phyloP scores from a whole-genome alignment of 1,140 invertebrate species.

The Vanessa tameamea region DNA sequence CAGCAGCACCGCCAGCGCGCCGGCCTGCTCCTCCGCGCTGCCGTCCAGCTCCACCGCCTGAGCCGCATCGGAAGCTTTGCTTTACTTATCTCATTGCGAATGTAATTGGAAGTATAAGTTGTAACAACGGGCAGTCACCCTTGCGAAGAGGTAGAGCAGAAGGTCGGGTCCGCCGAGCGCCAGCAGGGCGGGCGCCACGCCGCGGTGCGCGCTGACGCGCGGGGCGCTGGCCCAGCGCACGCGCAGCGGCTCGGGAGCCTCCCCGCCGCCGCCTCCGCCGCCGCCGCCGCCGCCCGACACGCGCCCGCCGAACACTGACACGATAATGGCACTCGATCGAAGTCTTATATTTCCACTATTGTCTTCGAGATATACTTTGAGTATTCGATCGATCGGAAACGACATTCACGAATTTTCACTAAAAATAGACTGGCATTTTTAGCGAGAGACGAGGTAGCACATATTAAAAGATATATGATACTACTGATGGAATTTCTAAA shows the following conservation, averaged over 20 bases:
- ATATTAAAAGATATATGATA: no score
- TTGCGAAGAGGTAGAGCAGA: conserved; percentile 83
- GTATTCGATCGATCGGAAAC: no score
- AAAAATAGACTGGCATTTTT: no score
- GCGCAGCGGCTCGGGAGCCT: conserved; percentile 61
- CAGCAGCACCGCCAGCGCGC: conserved; percentile 81
- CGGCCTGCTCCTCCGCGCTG: conserved; percentile 81
- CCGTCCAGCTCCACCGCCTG: conserved; percentile 83
- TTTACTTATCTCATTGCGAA: no score
- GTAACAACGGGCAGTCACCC: conserved; percentile 62
- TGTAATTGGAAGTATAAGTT: no score
- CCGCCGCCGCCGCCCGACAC: conserved; percentile 24
- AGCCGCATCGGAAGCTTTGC: neutral
- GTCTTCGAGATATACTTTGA: no score
- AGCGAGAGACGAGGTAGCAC: no score
- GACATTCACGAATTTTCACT: no score
- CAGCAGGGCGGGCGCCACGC: conserved; percentile 80
- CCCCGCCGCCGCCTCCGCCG: conserved; percentile 13
- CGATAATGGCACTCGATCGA: no score
- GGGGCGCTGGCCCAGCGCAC: conserved; percentile 65
- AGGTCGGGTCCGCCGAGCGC: conserved; percentile 82
- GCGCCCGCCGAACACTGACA: conserved; percentile 52
- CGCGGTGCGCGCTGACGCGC: conserved; percentile 73
- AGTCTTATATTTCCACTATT: no score
- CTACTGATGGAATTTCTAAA: no score